Percentiles rank a stretch among this genome's conserved stretches.
Evolutionary conservation across 2,113 vertebrate genomes (phyloP).

Genomic region (Pedetes capensis): DNA sequence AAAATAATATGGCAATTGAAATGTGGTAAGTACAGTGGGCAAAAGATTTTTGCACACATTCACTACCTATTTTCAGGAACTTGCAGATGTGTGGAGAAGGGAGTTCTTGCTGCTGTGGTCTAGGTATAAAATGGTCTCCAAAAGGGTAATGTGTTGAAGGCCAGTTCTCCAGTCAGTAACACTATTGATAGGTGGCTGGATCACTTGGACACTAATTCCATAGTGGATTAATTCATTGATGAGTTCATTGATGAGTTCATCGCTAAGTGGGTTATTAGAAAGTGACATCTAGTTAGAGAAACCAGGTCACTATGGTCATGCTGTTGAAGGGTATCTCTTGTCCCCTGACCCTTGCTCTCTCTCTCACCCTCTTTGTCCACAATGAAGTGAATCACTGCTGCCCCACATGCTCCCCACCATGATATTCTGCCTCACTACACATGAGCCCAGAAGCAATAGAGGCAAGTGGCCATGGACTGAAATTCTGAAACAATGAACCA

Average conservation of each 20-base stretch:
- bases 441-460: neutral
- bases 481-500: neutral
- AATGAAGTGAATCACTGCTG: neutral
- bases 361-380: neutral
- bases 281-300: neutral
- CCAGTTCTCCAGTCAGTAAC: neutral
- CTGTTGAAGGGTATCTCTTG: neutral
- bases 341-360: neutral
- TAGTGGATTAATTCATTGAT: neutral
- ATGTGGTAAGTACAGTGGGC: neutral
- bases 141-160: neutral
- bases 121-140: neutral
- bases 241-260: neutral
- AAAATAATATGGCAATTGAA: neutral
- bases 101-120: too few relatives aligned
- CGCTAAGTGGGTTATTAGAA: neutral
- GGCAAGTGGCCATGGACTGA: neutral
- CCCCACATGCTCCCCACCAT: neutral
- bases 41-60: neutral
- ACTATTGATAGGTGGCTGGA: neutral
- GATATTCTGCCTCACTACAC: neutral
- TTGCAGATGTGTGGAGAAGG: neutral
- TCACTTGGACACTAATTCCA: neutral
- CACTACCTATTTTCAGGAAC: neutral
- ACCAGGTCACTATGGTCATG: neutral